phyloP scores from a whole-genome alignment of 1,140 invertebrate genomes.

The Dufourea novaeangliae region DNA sequence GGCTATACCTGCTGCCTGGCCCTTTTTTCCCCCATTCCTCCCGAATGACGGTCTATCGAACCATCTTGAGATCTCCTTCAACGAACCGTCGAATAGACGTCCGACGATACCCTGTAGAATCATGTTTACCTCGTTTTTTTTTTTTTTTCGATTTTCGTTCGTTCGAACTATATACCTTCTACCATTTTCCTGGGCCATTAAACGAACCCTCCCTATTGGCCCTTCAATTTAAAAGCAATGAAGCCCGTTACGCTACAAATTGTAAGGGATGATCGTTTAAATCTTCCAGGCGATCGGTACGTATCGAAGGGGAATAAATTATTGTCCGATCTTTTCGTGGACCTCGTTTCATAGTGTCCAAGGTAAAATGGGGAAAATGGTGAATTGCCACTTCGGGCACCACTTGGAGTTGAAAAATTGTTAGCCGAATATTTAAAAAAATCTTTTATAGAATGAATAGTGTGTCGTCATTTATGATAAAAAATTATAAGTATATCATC shows the following conservation, averaged over 20 bases:
- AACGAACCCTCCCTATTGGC: background rate
- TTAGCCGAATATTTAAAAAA: too few relatives aligned
- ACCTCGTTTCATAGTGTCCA: background rate
- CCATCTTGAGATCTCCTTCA: background rate
- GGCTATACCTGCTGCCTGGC: too few relatives aligned
- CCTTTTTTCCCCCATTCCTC: background rate
- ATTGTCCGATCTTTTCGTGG: background rate
- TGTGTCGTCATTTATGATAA: too few relatives aligned
- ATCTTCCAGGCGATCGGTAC: conserved; percentile 15
- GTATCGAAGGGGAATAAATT: conserved; percentile 19
- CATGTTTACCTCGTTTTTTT: background rate
- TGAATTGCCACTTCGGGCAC: too few relatives aligned
- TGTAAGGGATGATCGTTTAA: conserved; percentile 14
- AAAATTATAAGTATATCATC: too few relatives aligned
- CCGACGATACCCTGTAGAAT: background rate
- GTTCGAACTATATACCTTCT: background rate
- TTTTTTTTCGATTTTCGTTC: background rate
- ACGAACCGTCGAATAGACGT: background rate
- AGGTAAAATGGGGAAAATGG: background rate
- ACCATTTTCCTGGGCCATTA: background rate
- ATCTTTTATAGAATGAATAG: too few relatives aligned
- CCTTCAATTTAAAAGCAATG: conserved; percentile 16
- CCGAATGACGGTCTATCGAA: background rate
- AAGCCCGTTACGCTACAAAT: conserved; percentile 1
- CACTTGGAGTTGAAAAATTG: too few relatives aligned